Evolutionary conservation across 1,140 invertebrate species (phyloP), one percentile per base, ranked within the genome.

Genomic region (Drosophila lowei): DNA sequence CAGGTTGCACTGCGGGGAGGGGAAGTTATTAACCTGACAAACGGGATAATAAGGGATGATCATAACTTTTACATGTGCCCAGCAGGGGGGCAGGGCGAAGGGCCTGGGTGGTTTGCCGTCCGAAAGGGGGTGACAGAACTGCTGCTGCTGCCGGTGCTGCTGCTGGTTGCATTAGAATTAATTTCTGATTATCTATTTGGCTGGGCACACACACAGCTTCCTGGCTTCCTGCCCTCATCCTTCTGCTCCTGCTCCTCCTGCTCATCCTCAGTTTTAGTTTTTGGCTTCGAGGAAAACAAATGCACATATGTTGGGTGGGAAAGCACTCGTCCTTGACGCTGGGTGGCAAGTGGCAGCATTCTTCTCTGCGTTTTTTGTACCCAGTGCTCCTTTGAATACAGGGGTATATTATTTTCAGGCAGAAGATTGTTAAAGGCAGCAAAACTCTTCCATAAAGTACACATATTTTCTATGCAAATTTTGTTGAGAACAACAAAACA

Each of bases 161-260:
- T 62, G 65, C 60, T 81, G 81, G 81, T 86, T 76, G 83, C 77
- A 81, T 58, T 66, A 63, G 89, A 90, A 90, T 90, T 90, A 90
- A 90, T 90, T 90, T 90, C 85, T 89, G 89, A 90, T 90, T 90
- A 90, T 90, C 89, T 90, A 68, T 90, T 85, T 90, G 77, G 76
- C 47, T 81, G 60, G 62, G 66, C 72, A 77, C 63, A 59, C 3
- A 13, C 34, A 11, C 34, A 38, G 34, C 34, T 38, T 38, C 11
- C 34, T 38, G 34, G 34, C 34, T 38, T 38, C 11, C 34, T 38
- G 34, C 9, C 3, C 9, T 8, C n/a, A n/a, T n/a, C n/a, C n/a
- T n/a, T n/a, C 8, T 25, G 4, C 8, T 34, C 30, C 30, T 34
- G 21, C 18, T 2, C 18, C 23, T 34, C 15, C 60, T 79, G 58